A percentile compares a stretch with the other conserved stretches of the same genome.
These are phyloP conservation scores for Lithosia quadra DNA, from an alignment of 2,888 invertebrate genomes.

Conservation along the genomic window DNA sequence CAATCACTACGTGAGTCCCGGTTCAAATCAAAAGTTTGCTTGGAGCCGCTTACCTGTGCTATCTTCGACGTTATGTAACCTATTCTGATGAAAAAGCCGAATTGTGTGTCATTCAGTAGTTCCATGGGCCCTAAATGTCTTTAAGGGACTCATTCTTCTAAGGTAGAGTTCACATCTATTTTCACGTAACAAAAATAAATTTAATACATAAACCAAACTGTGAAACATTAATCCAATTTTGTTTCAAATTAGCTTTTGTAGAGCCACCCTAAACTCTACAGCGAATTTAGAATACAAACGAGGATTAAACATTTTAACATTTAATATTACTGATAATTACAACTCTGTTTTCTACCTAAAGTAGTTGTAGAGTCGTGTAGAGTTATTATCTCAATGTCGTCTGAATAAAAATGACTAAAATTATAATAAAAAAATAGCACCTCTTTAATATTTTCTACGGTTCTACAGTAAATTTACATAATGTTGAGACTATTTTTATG, in stretches of 20 bases:
- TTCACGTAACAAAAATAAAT: constrained; percentile 20
- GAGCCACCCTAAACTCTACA: constrained; percentile 35
- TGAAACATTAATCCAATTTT: constrained; percentile 32
- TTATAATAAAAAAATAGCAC: constrained; percentile 1
- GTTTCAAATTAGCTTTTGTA: constrained; percentile 33
- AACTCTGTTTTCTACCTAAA: constrained; percentile 22
- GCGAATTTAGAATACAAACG: constrained; percentile 35
- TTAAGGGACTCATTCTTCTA: neutral
- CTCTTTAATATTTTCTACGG: neutral
- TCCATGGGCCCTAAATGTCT: too few relatives aligned
- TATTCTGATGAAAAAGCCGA: too few relatives aligned
- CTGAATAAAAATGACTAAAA: constrained; percentile 22
- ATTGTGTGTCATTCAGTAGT: too few relatives aligned
- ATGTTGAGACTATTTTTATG: neutral
- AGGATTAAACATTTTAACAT: constrained; percentile 28
- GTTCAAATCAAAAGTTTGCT: too few relatives aligned
- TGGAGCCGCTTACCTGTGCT: too few relatives aligned
- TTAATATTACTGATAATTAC: constrained; percentile 34
- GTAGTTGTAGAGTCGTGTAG: constrained; percentile 15
- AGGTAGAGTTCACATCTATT: neutral
- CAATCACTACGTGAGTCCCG: too few relatives aligned
- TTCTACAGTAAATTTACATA: neutral
- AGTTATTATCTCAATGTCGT: constrained; percentile 14
- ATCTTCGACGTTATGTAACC: too few relatives aligned
- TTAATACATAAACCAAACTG: constrained; percentile 14